Evolutionary conservation across 2,113 vertebrate genomes (phyloP).

Genomic region (Spermophilus dauricus): DNA sequence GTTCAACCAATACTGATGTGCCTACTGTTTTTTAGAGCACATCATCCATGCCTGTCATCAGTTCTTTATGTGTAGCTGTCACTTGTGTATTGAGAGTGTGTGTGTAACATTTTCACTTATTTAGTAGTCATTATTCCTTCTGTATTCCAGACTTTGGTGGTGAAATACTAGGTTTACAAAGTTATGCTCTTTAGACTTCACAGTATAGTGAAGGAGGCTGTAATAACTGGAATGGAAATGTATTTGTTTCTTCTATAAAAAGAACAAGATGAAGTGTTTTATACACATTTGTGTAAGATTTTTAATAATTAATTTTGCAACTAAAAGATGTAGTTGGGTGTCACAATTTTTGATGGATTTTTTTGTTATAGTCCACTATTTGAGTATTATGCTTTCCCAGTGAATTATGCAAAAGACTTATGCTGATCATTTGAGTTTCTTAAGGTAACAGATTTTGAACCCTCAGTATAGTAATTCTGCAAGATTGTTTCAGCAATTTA

Average conservation of each 20-base stretch:
- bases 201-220: not conserved
- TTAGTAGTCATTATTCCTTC: not conserved
- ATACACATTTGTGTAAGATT: not conserved
- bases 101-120: not conserved
- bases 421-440: not conserved
- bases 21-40: not conserved
- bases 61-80: not conserved
- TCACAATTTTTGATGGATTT: not conserved
- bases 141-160: not conserved
- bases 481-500: not conserved
- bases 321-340: not conserved
- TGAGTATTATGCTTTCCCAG: not conserved
- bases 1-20: not conserved
- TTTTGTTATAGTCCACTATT: not conserved
- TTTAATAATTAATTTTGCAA: slow-evolving; percentile 4
- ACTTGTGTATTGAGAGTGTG: not conserved
- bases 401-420: not conserved
- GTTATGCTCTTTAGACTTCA: not conserved
- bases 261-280: not conserved
- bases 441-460: not conserved
- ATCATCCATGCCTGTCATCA: not conserved
- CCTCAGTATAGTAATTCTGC: not conserved
- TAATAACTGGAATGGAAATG: not conserved
- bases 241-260: not conserved
- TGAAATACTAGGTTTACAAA: not conserved